Conservation (phyloP, 2,888 invertebrate species). For the Melangyna quadrimaculata region DNA sequence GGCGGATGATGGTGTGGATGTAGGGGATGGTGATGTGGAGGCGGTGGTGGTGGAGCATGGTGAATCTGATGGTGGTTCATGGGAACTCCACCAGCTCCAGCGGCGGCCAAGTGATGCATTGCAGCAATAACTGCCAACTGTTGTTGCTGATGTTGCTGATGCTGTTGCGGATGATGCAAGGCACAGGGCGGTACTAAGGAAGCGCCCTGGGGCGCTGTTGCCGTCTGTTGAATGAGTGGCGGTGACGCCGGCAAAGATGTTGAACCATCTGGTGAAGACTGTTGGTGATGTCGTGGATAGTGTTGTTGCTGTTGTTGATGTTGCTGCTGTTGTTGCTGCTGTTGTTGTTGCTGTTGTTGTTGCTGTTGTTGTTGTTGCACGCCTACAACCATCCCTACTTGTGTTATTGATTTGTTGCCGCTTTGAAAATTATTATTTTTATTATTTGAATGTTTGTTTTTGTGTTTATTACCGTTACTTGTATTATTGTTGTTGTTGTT, state of each 20-base stretch:
- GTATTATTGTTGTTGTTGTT: not conserved
- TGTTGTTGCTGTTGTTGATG: slow-evolving; percentile 41
- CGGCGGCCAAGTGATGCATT: slow-evolving; percentile 77
- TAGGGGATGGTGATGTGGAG: slow-evolving; percentile 73
- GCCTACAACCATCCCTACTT: slow-evolving; percentile 69
- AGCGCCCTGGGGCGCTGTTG: slow-evolving; percentile 77
- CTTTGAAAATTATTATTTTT: slow-evolving; percentile 65
- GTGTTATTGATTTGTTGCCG: slow-evolving; percentile 68
- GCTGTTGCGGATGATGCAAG: slow-evolving; percentile 75
- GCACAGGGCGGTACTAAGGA: slow-evolving; percentile 79
- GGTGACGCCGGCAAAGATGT: slow-evolving; percentile 78
- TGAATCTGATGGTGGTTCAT: slow-evolving; percentile 72
- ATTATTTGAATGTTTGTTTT: slow-evolving; percentile 32
- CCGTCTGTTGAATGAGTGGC: slow-evolving; percentile 78
- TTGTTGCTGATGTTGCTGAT: slow-evolving; percentile 78
- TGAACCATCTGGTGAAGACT: slow-evolving; percentile 77
- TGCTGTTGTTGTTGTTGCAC: slow-evolving; percentile 72
- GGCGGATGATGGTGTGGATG: slow-evolving; percentile 73
- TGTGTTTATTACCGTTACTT: slow-evolving; percentile 27
- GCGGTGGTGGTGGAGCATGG: slow-evolving; percentile 72
- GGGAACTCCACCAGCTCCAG: slow-evolving; percentile 60
- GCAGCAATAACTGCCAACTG: slow-evolving; percentile 79
- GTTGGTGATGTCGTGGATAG: slow-evolving; percentile 74
- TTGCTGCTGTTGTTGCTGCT: slow-evolving; percentile 67
- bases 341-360: slow-evolving; percentile 69